Evolutionary conservation across 2,888 invertebrate genomes (phyloP).

Genomic region (Ganaspis brasiliensis): DNA sequence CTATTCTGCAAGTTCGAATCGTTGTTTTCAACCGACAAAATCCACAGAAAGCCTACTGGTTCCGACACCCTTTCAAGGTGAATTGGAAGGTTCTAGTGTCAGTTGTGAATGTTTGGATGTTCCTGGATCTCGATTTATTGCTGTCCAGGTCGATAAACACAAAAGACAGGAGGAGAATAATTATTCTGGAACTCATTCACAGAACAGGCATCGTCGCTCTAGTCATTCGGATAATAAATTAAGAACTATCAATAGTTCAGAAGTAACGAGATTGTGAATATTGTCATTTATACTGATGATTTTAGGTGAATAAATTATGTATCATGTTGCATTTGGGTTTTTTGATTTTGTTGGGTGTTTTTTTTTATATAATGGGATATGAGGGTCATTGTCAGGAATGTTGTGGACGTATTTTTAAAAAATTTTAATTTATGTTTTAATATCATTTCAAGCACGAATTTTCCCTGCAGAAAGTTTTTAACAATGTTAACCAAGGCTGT

Average conservation of each 20-base stretch:
- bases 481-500: too few species aligned
- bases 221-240: slow-evolving; percentile 77
- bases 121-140: slow-evolving; percentile 65
- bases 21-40: slow-evolving; percentile 86
- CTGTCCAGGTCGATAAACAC: slow-evolving; percentile 75
- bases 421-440: too few species aligned
- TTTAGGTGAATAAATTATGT: slow-evolving; percentile 50
- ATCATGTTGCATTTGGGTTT: slow-evolving; percentile 10
- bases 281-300: slow-evolving; percentile 53
- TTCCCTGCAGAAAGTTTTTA: too few species aligned
- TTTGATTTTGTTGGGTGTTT: slow-evolving; percentile 17
- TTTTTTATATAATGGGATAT: neutral
- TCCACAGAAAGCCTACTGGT: slow-evolving; percentile 91
- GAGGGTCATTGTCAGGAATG: too few species aligned
- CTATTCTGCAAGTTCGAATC: slow-evolving; percentile 79
- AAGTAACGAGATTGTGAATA: slow-evolving; percentile 73
- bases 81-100: slow-evolving; percentile 85
- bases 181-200: slow-evolving; percentile 64
- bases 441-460: too few species aligned
- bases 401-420: too few species aligned
- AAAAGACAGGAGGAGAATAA: slow-evolving; percentile 68
- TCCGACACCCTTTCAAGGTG: slow-evolving; percentile 85
- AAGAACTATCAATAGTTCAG: slow-evolving; percentile 72
- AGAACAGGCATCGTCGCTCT: slow-evolving; percentile 75
- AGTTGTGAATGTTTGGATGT: slow-evolving; percentile 87